Percentiles rank a stretch among this genome's conserved stretches.
These are phyloP conservation scores for Isichthys henryi DNA, from an alignment of 2,113 vertebrate species.

Conservation along the genomic window DNA sequence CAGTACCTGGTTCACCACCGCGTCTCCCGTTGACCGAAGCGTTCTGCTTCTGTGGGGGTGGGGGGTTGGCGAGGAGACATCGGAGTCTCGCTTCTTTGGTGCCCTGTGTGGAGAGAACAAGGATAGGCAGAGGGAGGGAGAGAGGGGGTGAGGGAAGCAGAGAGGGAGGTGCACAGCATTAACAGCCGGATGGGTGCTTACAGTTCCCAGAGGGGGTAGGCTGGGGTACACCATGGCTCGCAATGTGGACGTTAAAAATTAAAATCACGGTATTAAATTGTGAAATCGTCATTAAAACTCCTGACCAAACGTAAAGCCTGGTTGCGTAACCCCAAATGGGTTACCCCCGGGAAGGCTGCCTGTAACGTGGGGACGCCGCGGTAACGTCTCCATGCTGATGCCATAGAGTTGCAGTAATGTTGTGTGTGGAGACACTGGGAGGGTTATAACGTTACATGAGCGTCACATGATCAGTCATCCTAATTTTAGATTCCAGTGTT, in stretches of 20 bases:
- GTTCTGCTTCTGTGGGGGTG: conserved; percentile 53
- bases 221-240: background rate
- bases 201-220: background rate
- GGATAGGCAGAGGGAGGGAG: background rate
- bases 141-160: background rate
- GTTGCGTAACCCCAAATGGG: background rate
- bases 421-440: background rate
- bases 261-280: background rate
- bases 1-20: conserved; percentile 67
- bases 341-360: background rate
- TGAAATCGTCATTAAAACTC: background rate
- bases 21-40: conserved; percentile 65
- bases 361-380: background rate
- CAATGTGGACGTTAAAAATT: background rate
- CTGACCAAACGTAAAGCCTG: background rate
- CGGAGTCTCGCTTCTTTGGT: conserved; percentile 59
- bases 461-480: background rate
- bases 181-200: background rate
- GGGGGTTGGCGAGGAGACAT: conserved; percentile 51
- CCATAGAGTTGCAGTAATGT: background rate
- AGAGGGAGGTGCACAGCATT: background rate
- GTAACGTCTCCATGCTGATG: background rate
- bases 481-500: background rate
- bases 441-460: background rate
- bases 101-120: conserved; percentile 45